Base-by-base conservation (phyloP, 2,888 invertebrate species). In the Phoronis australis region DNA sequence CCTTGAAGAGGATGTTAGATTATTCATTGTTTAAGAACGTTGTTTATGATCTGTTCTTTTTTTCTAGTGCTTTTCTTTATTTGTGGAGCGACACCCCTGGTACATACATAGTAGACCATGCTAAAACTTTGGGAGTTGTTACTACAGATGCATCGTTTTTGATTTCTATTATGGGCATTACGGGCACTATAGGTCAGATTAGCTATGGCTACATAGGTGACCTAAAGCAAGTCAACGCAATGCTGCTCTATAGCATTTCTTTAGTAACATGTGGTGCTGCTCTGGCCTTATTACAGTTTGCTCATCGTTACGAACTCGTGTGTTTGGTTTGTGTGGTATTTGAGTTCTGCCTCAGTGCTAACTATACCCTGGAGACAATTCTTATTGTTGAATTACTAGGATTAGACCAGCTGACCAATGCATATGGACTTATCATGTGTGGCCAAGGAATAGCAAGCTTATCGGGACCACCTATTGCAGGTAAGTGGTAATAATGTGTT, bases 31-130 rank as follows among this genome's bases (percentile, higher is more conserved):
- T 74, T 9, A 57, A 50, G 39, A 65, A 65, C 50, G 62, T 60
- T 0, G 54, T 71, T 18, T 75, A 70, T 52, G 42, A 69, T 2
- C 9, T 70, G 12, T 84, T 93, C 69, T 88, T 89, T 48, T 69
- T 91, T 18, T 89, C 92, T 47, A 93, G 92, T 58, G 85, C 92
- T 62, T 81, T 93, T 47, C 82, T 95, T 45, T 95, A 94, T 78
- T 85, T 87, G 66, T 93, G 92, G 88, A 79, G 79, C 56, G 94
- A 96, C 69, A 89, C 95, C 50, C 93, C 94, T 15, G 96, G 96
- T 79, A 89, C 95, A 75, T 95, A 92, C 78, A 81, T 94, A 55
- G 87, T 88, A 47, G 92, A 94, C 73, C 86, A 90, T 80, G 68
- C 67, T 3, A 82, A 83, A 9, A n/a, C n/a, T n/a, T 81, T 83